Percentiles rank a stretch among this genome's conserved stretches.
Conservation (phyloP, 1,140 invertebrate species). For the Drosophila repleta region DNA sequence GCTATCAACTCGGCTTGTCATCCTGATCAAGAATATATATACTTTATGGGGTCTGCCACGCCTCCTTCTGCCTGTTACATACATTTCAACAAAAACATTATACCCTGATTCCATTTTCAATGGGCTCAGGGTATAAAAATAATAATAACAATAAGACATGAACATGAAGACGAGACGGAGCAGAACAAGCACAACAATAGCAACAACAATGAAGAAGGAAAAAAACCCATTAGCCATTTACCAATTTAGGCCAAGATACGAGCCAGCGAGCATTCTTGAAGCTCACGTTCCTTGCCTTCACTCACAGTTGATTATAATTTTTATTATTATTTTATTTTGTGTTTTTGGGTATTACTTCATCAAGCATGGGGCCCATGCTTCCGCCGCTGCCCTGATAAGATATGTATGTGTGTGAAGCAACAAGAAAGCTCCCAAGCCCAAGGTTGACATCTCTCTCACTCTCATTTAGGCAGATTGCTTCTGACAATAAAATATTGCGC, state of each 20-base stretch:
- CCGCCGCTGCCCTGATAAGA: constrained; percentile 63
- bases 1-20: too few relatives aligned
- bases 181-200: constrained; percentile 2
- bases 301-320: constrained; percentile 59
- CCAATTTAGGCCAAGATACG: constrained; percentile 62
- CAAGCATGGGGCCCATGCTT: constrained; percentile 54
- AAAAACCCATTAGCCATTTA: constrained; percentile 67
- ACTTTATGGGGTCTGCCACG: too few relatives aligned
- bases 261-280: constrained; percentile 35
- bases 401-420: constrained; percentile 20
- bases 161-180: constrained; percentile 9
- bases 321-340: constrained; percentile 52
- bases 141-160: constrained; percentile 15
- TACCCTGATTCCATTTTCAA: too few relatives aligned
- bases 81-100: too few relatives aligned
- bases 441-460: constrained; percentile 62
- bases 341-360: constrained; percentile 73
- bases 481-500: constrained; percentile 43
- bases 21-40: too few relatives aligned
- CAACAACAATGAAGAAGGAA: constrained; percentile 1
- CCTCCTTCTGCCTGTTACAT: too few relatives aligned
- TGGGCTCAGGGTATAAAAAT: too few relatives aligned
- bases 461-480: constrained; percentile 24
- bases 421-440: constrained; percentile 71
- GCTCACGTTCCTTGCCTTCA: constrained; percentile 32